These are phyloP conservation scores for Numida meleagris DNA, from an alignment of 2,113 vertebrate genomes.

Conservation along the genomic window DNA sequence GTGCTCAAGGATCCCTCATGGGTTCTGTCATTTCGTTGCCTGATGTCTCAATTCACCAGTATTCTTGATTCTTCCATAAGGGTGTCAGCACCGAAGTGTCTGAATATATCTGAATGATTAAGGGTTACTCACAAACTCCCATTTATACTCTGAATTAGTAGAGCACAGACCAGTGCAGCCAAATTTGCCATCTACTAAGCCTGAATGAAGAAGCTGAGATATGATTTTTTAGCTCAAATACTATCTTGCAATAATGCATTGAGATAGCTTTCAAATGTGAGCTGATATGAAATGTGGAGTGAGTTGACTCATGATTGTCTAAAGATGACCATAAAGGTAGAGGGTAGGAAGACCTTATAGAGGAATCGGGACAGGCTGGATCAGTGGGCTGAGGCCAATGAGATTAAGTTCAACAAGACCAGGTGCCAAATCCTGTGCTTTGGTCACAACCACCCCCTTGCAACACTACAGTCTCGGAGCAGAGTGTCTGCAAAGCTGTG, in stretches of 20 bases:
- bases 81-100: neutral
- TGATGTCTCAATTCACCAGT: too few species aligned
- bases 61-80: neutral
- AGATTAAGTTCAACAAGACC: too few species aligned
- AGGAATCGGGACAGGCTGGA: too few species aligned
- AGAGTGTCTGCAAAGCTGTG: too few species aligned
- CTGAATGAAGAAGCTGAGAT: neutral
- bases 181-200: neutral
- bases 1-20: neutral
- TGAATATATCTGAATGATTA: neutral
- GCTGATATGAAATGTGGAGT: neutral
- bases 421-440: too few species aligned
- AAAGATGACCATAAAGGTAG: neutral
- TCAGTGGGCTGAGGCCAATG: too few species aligned
- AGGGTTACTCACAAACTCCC: neutral
- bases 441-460: too few species aligned
- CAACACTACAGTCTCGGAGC: too few species aligned
- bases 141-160: neutral
- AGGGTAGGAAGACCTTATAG: too few species aligned
- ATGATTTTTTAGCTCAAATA: neutral
- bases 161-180: neutral
- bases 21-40: neutral
- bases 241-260: neutral
- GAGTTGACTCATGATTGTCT: neutral
- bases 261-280: neutral